phyloP scores from a whole-genome alignment of 2,113 vertebrate genomes.

The Syngnathoides biaculeatus region DNA sequence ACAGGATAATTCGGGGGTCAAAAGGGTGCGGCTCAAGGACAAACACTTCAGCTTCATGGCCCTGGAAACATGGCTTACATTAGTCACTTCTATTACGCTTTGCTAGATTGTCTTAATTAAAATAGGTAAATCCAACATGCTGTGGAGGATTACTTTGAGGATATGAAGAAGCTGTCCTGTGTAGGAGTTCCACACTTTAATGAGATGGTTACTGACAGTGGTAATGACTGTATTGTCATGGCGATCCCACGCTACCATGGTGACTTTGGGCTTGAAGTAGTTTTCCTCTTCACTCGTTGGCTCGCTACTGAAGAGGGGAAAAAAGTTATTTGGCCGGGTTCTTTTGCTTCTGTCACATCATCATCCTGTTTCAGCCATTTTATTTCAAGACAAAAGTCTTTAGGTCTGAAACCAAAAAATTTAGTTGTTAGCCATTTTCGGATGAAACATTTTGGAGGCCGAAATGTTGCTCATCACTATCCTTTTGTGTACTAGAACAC shows the following conservation, averaged over 20 bases:
- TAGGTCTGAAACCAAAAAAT: too few species aligned
- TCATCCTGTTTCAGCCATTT: too few species aligned
- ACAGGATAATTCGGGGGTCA: conserved; percentile 92
- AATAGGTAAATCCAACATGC: neutral
- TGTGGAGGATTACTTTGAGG: conserved; percentile 76
- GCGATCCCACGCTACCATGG: conserved; percentile 97
- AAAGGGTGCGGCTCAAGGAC: conserved; percentile 96
- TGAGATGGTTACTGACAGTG: conserved; percentile 91
- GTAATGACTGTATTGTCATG: conserved; percentile 92
- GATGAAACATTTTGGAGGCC: too few species aligned
- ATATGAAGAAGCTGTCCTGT: conserved; percentile 92
- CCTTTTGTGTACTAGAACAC: neutral
- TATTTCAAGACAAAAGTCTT: too few species aligned
- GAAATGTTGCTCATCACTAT: neutral
- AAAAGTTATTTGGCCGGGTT: neutral
- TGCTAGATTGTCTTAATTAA: neutral
- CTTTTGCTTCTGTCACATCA: too few species aligned
- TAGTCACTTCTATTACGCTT: neutral
- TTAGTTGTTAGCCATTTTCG: too few species aligned
- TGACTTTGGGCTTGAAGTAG: conserved; percentile 95
- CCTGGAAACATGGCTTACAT: conserved; percentile 68
- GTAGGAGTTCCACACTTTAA: conserved; percentile 96
- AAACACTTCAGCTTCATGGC: conserved; percentile 95
- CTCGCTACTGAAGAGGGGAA: conserved; percentile 56
- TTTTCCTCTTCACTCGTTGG: conserved; percentile 78